These are phyloP conservation scores for Megalopta genalis DNA, from an alignment of 1,140 invertebrate genomes.

Conservation along the genomic window DNA sequence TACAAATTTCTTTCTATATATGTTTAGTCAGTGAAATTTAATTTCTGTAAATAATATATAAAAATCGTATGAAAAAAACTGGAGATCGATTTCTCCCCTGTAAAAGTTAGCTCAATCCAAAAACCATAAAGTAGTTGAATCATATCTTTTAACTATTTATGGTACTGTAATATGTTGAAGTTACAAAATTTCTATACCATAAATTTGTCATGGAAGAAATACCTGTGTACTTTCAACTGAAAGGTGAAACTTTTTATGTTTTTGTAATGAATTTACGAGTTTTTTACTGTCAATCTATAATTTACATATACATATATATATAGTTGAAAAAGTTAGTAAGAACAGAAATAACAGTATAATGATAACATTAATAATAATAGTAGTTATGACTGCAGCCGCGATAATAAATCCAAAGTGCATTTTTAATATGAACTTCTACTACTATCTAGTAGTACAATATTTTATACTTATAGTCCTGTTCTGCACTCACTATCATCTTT, in stretches of 20 bases:
- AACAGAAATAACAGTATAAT: slow-evolving; percentile 12
- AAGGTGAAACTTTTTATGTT: slow-evolving; percentile 31
- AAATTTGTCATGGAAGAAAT: slow-evolving; percentile 14
- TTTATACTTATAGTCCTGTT: slow-evolving; percentile 49
- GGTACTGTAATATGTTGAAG: slow-evolving; percentile 33
- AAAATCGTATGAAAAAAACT: background rate
- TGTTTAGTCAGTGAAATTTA: background rate
- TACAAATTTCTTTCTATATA: slow-evolving; percentile 7
- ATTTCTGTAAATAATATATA: background rate
- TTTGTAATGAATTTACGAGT: slow-evolving; percentile 21
- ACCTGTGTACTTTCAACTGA: slow-evolving; percentile 52
- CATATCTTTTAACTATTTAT: slow-evolving; percentile 24
- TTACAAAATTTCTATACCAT: slow-evolving; percentile 17
- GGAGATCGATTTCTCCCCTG: slow-evolving; percentile 11
- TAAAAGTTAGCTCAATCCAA: slow-evolving; percentile 12
- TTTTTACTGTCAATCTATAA: slow-evolving; percentile 31
- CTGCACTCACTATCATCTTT: slow-evolving; percentile 12
- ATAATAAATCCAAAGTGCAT: slow-evolving; percentile 46
- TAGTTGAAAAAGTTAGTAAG: slow-evolving; percentile 7
- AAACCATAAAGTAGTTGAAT: slow-evolving; percentile 24
- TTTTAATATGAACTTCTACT: slow-evolving; percentile 49
- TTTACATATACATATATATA: slow-evolving; percentile 26
- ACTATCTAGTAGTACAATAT: slow-evolving; percentile 22
- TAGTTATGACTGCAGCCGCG: slow-evolving; percentile 11
- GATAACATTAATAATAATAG: slow-evolving; percentile 16